Percentiles rank a stretch among this genome's conserved stretches.
These are phyloP conservation scores for Bucorvus abyssinicus DNA, from an alignment of 2,797 vertebrate species.

Conservation along the genomic window DNA sequence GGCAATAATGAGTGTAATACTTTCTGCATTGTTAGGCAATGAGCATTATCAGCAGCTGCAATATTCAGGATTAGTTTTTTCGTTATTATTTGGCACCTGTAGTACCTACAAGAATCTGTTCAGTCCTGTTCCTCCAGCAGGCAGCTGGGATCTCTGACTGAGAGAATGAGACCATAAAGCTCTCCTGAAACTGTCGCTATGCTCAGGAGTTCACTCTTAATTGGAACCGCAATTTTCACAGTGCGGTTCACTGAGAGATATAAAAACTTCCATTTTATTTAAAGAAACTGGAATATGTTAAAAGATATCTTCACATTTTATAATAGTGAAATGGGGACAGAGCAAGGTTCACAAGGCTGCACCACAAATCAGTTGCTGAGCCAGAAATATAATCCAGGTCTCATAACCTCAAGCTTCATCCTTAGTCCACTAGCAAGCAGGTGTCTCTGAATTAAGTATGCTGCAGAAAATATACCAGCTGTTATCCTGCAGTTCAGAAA, in stretches of 20 bases:
- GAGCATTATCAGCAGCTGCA: slow-evolving; percentile 46
- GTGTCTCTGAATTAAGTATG: slow-evolving; percentile 20
- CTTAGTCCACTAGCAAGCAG: background rate
- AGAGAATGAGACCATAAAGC: background rate
- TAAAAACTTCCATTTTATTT: background rate
- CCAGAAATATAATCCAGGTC: background rate
- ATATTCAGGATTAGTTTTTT: slow-evolving; percentile 32
- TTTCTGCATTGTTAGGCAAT: slow-evolving; percentile 46
- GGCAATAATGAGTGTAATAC: slow-evolving; percentile 19
- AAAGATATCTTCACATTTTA: background rate
- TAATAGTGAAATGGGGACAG: background rate
- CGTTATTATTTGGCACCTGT: slow-evolving; percentile 38
- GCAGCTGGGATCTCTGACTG: slow-evolving; percentile 21
- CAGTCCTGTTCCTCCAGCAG: slow-evolving; percentile 26
- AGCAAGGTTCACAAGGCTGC: background rate
- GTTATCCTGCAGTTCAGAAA: background rate
- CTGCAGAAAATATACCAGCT: background rate
- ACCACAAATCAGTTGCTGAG: background rate
- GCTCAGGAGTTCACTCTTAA: background rate
- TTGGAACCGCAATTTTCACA: background rate
- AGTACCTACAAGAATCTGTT: slow-evolving; percentile 20
- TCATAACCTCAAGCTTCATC: background rate
- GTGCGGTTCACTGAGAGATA: background rate
- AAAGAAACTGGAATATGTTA: background rate
- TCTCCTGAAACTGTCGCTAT: background rate